These are phyloP conservation scores for Rotaria macrura DNA, from an alignment of 2,888 invertebrate genomes.

Conservation along the genomic window DNA sequence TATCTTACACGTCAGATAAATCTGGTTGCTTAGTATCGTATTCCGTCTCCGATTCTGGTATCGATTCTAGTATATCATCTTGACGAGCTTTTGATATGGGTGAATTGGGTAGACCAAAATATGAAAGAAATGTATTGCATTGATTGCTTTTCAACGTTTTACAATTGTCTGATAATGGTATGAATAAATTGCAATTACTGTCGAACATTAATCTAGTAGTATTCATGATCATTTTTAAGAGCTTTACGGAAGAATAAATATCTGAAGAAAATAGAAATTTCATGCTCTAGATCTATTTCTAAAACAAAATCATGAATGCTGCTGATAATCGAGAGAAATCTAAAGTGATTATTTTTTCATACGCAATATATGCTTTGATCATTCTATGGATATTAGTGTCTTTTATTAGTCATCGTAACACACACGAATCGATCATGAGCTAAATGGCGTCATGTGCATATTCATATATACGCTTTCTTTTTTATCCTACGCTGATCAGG, in stretches of 20 bases:
- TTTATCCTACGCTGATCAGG: too few relatives aligned
- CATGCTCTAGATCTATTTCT: too few relatives aligned
- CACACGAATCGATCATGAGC: too few relatives aligned
- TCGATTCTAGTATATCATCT: not conserved
- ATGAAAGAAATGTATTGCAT: not conserved
- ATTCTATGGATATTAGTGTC: too few relatives aligned
- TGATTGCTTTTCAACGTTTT: not conserved
- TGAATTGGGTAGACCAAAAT: not conserved
- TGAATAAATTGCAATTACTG: not conserved
- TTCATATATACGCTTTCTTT: not conserved
- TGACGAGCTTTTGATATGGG: not conserved
- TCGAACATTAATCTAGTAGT: not conserved
- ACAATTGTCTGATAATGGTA: not conserved
- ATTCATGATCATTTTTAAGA: not conserved
- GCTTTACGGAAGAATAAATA: not conserved
- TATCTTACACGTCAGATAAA: not conserved
- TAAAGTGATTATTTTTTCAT: too few relatives aligned
- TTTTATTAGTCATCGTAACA: too few relatives aligned
- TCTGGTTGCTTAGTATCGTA: not conserved
- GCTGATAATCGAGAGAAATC: too few relatives aligned
- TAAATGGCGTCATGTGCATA: not conserved
- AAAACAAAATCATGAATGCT: too few relatives aligned
- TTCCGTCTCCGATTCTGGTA: not conserved
- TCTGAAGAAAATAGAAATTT: not conserved
- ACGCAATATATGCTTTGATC: too few relatives aligned